A percentile compares a stretch with the other conserved stretches of the same genome.
Conservation (phyloP, 1,140 invertebrate species). For the Physella acuta region DNA sequence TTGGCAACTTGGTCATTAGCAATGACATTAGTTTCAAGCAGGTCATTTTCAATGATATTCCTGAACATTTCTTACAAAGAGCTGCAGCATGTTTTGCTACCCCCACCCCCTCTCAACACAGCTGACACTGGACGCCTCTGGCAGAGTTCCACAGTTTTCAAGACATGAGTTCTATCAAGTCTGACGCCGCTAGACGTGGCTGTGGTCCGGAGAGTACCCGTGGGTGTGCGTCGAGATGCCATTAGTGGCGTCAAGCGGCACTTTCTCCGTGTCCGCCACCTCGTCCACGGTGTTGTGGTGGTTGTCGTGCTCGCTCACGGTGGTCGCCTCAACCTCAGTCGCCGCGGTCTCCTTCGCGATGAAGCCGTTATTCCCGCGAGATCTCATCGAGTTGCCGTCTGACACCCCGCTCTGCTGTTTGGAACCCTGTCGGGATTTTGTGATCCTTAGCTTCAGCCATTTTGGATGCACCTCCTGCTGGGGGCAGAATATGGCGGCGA, state of each 20-base stretch:
- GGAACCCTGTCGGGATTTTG: neutral
- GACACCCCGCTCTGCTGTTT: neutral
- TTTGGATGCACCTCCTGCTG: constrained; percentile 39
- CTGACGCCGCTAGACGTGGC: constrained; percentile 2
- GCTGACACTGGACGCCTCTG: too few species aligned
- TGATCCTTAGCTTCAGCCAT: constrained; percentile 42
- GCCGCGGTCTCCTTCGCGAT: neutral
- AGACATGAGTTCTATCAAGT: too few species aligned
- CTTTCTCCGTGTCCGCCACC: too few species aligned
- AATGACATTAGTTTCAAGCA: too few species aligned
- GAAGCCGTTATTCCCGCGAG: neutral
- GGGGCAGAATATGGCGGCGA: constrained; percentile 60
- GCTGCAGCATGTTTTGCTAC: too few species aligned
- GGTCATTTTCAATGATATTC: too few species aligned
- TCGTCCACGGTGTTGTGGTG: too few species aligned
- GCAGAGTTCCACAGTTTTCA: too few species aligned
- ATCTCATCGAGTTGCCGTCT: neutral
- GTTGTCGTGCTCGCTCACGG: neutral
- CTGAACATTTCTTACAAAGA: too few species aligned
- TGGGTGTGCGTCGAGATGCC: constrained; percentile 14
- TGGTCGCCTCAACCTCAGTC: neutral
- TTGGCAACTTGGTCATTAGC: too few species aligned
- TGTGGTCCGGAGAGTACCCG: constrained; percentile 3
- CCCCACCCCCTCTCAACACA: too few species aligned
- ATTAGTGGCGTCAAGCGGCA: too few species aligned